Evolutionary conservation across 30 jellyfish, hydroid and myxozoan genomes (phyloP), one percentile per base, ranked within the genome.

Genomic region (Aurelia sp.): DNA sequence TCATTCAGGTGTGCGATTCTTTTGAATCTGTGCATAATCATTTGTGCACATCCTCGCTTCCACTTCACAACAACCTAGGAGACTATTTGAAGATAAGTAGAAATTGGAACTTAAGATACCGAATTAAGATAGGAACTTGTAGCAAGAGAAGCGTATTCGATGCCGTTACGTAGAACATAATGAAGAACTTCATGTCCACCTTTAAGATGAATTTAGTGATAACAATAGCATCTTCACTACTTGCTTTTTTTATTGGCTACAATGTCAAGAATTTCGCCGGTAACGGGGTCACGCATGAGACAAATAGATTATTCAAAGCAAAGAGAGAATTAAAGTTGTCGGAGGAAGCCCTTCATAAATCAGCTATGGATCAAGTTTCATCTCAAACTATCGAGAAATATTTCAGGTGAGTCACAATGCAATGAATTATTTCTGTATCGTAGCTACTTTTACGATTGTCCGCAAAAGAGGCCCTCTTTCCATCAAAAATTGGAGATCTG

Each of bases 171-270:
- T 6, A 44, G 11, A 44, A 44, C 55, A 44, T 44, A 2, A 44
- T 44, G 55, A 44, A 7, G 55, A 44, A 44, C 1, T 44, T 44
- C 15, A 13, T 44, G 55, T 44, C 55, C 55, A 44, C 22, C 55
- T 66, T 66, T 13, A 66, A 66, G 33, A 22, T 66, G 15, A 22
- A 47, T 18, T 13, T 52, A 19, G n/a, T 51, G 71, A 31, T 73
- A 3, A 62, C 52, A 11, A 35, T 73, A 13, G 71, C 58, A 19
- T 8, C 31, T 0, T 52, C 84, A 40, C 20, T 73, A 11, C 18
- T 73, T 4, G 93, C 93, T 13, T 84, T 84, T 35, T 11, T 71
- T 68, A 67, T 66, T 16, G 93, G 93, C 33, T 84, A 73, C 71
- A 73, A 51, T 47, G 9, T 73, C 13, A 73, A 62, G 51, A 51